phyloP scores from a whole-genome alignment of 2,888 invertebrate genomes.

The Myopa testacea region DNA sequence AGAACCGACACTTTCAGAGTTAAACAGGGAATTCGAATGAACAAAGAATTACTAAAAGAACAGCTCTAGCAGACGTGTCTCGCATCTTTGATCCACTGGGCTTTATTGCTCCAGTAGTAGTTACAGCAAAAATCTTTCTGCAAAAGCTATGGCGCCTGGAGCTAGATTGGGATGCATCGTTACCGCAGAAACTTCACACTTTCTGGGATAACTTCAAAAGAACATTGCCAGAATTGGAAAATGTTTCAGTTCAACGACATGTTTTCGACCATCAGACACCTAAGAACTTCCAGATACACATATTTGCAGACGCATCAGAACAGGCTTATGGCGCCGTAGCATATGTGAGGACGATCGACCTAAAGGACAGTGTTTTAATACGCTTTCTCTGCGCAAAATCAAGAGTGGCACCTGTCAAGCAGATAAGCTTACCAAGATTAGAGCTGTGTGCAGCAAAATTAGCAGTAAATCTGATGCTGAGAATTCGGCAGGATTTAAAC shows the following conservation, averaged over 20 bases:
- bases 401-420: slow-evolving; percentile 1
- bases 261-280: background rate
- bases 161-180: slow-evolving; percentile 8
- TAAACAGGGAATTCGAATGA: slow-evolving; percentile 13
- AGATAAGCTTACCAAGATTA: background rate
- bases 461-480: background rate
- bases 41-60: background rate
- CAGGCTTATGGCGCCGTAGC: slow-evolving; percentile 7
- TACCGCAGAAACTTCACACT: slow-evolving; percentile 15
- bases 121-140: background rate
- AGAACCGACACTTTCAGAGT: slow-evolving; percentile 37
- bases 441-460: background rate
- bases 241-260: background rate
- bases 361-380: background rate
- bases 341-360: background rate
- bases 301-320: too few relatives aligned
- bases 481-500: too few relatives aligned
- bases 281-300: background rate
- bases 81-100: slow-evolving; percentile 16
- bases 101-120: slow-evolving; percentile 11
- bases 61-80: background rate
- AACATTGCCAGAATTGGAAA: background rate
- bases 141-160: background rate
- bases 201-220: background rate
- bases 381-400: slow-evolving; percentile 11